Base-by-base conservation (phyloP, 2,797 vertebrate species). In the Anomalospiza imberbis region DNA sequence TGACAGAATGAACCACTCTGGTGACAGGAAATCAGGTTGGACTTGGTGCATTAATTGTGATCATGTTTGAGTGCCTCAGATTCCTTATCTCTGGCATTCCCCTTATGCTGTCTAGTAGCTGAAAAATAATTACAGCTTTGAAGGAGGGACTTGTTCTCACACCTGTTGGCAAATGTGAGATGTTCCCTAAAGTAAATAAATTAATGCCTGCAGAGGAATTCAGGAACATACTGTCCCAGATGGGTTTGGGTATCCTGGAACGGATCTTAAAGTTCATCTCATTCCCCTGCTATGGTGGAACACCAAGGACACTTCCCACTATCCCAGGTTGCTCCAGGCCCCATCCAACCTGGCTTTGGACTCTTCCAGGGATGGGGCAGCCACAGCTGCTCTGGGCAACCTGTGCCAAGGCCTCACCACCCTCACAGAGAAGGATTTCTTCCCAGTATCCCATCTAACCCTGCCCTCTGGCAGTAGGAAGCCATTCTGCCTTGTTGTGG, bases 301-400 rank as follows among this genome's bases (percentile, higher is more conserved):
- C 29, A 53, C 17, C 40, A 72, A 26, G 38, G 53, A 15, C 18
- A 47, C 16, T 11, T 66, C 13, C 13, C 34, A 47, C 21, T 60
- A 2, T 2, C 1, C 50, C 57, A 76, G 17, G 44, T 0, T 76
- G 17, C 36, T 70, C 20, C 32, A 57, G 82, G 28, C 13, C 7
- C 29, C 0, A 0, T 47, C 40, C 66, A 47, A 0, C 34, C 34
- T 84, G 73, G 26, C 26, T 11, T 48, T 32, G 6, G 13, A 11
- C 40, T 15, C 34, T 54, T 4, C 25, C 31, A 78, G 40, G 45
- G 21, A 17, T 58, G 18, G 9, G 15, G 10, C 38, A 77, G 51
- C 51, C 45, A 28, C 38, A 34, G 25, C 57, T 58, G 2, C 25
- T 17, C 38, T 77, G n/a, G 12, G 0, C 29, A 58, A 0, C 15